Base-by-base conservation (phyloP, 2,797 vertebrate genomes). In the Xenops minutus region DNA sequence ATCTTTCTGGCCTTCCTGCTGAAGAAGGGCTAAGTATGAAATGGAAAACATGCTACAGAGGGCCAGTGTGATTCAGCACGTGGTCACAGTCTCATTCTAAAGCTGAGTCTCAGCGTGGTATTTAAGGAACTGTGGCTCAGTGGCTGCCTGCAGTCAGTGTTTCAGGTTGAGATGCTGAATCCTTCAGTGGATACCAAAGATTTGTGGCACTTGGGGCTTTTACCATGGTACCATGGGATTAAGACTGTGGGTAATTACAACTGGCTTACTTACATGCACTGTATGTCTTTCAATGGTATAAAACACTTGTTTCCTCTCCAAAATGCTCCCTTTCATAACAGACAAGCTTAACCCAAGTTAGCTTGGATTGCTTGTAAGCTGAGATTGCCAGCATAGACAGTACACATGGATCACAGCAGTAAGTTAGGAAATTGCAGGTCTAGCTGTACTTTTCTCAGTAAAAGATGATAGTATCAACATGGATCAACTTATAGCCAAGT, bases 1-100 rank as follows among this genome's bases (percentile, higher is more conserved):
- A 2, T 39, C 62, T 46, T 71, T 37, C 52, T 91, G 85, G 43
- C 79, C 46, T 82, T 79, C 49, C 76, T 84, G 61, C 36, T 34
- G 12, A 62, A 48, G 66, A 69, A 69, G 87, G 59, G 88, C 86
- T 91, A 84, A 93, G 19, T 26, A 20, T 75, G 58, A 85, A 86
- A 66, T 86, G 91, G 82, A 90, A 93, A 95, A 84, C 83, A 41
- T 61, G 87, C 78, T 81, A 59, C 79, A 66, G 22, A 63, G 87
- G 36, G 41, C 46, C 6, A 3, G n/a, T 68, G 79, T 91, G 92
- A 91, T 94, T 76, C 54, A 83, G 85, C 92, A 93, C 20, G 6
- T 96, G 93, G 51, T 66, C 74, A 63, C 48, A 93, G 93, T 55
- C 87, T 86, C 78, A 55, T 58, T 93, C 87, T 93, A 9, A 69